phyloP scores from a whole-genome alignment of 2,113 vertebrate species.

The Phylloscopus whistleri region DNA sequence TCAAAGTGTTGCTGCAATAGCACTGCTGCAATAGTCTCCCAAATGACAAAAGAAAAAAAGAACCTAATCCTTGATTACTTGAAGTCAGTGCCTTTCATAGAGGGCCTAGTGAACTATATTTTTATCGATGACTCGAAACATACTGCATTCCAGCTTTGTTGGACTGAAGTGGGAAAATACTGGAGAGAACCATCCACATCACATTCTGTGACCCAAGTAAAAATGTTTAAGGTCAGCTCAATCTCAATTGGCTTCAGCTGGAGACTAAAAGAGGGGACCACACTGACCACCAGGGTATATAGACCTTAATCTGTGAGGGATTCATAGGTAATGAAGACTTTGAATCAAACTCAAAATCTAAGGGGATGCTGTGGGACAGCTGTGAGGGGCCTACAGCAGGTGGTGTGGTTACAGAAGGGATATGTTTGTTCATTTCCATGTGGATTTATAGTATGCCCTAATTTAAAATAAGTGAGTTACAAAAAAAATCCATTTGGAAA shows the following conservation, averaged over 20 bases:
- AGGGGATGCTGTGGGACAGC: neutral
- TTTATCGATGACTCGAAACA: neutral
- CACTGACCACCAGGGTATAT: neutral
- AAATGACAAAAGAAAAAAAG: neutral
- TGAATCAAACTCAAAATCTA: neutral
- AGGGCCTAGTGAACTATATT: neutral
- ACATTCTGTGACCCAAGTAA: neutral
- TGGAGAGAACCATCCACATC: neutral
- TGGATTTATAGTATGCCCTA: neutral
- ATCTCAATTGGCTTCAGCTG: neutral
- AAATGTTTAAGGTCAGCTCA: conserved; percentile 13
- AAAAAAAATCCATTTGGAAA: neutral
- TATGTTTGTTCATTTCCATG: neutral
- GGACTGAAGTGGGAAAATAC: neutral
- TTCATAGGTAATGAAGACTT: neutral
- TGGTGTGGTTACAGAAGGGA: neutral
- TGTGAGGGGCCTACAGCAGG: neutral
- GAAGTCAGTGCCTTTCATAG: neutral
- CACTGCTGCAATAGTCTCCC: neutral
- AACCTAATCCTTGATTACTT: neutral
- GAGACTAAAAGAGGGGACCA: neutral
- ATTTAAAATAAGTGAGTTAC: neutral
- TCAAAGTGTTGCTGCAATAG: neutral
- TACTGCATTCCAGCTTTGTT: neutral
- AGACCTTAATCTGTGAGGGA: neutral